A percentile compares a stretch with the other conserved stretches of the same genome.
These are phyloP conservation scores for Heliothis virescens DNA, from an alignment of 1,140 invertebrate species.

Conservation along the genomic window DNA sequence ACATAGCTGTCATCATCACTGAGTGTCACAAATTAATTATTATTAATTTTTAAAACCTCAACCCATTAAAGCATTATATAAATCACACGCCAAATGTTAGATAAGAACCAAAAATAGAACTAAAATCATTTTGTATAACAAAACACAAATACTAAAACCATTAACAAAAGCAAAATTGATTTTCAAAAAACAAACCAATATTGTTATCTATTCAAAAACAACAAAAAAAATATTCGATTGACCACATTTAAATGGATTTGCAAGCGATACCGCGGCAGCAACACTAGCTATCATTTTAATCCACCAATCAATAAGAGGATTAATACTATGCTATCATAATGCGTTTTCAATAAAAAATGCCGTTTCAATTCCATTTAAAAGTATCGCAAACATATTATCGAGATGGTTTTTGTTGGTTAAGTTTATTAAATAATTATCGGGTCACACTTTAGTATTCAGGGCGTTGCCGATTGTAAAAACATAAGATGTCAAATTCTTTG, in stretches of 20 bases:
- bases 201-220: neutral
- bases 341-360: constrained; percentile 38
- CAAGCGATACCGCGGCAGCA: neutral
- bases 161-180: neutral
- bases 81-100: no score
- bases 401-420: neutral
- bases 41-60: no score
- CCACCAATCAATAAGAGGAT: constrained; percentile 45
- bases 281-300: constrained; percentile 28
- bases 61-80: no score
- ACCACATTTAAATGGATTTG: constrained; percentile 17
- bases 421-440: no score
- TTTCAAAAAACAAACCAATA: neutral
- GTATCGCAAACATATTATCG: neutral
- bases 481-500: neutral
- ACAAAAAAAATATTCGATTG: neutral
- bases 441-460: neutral
- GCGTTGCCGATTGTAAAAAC: neutral
- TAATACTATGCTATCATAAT: constrained; percentile 39
- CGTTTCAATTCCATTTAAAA: constrained; percentile 38
- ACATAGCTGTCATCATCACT: no score
- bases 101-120: no score
- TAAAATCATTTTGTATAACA: no score
- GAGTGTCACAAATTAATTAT: no score
- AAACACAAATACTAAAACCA: neutral